Conservation (phyloP, 2,797 vertebrate species). For the Pangasius sanitwongsei region DNA sequence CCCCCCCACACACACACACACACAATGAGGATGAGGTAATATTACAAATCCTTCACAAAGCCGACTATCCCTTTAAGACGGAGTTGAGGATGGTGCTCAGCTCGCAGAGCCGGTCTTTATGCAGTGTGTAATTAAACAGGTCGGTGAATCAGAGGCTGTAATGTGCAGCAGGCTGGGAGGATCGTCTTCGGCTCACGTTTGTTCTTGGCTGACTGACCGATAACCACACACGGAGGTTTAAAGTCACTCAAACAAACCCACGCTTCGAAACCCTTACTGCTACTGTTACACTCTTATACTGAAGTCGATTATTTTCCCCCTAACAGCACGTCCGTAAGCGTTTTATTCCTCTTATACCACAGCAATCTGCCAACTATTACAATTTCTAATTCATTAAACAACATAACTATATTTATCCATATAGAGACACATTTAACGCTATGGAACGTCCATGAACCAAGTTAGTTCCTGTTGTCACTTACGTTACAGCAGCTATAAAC, state of each 20-base stretch:
- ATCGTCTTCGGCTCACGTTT: conserved; percentile 32
- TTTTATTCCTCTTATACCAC: not conserved
- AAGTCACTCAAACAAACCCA: conserved; percentile 12
- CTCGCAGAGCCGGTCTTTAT: not conserved
- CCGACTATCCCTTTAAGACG: not conserved
- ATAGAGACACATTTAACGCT: not conserved
- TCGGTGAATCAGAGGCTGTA: conserved; percentile 61
- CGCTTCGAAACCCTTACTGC: not conserved
- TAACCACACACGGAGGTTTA: not conserved
- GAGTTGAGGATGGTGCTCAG: not conserved
- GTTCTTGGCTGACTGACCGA: conserved; percentile 35
- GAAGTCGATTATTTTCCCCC: not conserved
- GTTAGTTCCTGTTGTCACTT: not conserved
- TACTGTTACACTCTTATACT: not conserved
- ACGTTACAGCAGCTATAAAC: not conserved
- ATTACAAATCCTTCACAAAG: not conserved
- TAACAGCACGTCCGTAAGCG: not conserved
- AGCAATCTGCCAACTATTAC: not conserved
- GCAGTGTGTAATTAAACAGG: conserved; percentile 61
- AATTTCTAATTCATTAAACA: no score
- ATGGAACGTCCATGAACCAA: not conserved
- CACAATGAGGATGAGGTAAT: not conserved
- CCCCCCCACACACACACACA: no score
- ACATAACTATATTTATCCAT: not conserved
- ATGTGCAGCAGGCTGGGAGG: conserved; percentile 40